Conservation (phyloP, 1,140 invertebrate genomes). For the Eubasilissa regina region DNA sequence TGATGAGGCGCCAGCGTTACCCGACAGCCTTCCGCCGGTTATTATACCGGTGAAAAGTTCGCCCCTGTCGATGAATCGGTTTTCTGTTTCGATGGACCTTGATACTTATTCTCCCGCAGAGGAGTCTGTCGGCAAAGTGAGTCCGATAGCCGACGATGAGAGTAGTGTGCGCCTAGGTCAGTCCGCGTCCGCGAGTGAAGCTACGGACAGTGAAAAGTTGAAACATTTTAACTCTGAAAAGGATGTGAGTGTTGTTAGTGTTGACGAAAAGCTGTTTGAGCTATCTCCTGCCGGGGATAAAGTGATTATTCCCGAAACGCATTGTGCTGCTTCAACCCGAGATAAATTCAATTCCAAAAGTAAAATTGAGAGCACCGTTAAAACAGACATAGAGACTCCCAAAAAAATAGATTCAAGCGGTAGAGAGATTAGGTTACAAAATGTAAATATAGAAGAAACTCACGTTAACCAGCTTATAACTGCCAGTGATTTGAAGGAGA, state of each 20-base stretch:
- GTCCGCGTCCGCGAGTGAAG: slow-evolving; percentile 29
- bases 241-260: slow-evolving; percentile 40
- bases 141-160: slow-evolving; percentile 29
- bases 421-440: slow-evolving; percentile 54
- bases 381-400: slow-evolving; percentile 51
- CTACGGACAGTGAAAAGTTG: slow-evolving; percentile 27
- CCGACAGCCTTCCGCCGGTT: slow-evolving; percentile 62
- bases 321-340: slow-evolving; percentile 59
- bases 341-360: slow-evolving; percentile 47
- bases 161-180: slow-evolving; percentile 30
- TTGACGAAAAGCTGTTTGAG: slow-evolving; percentile 22
- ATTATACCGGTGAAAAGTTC: not conserved
- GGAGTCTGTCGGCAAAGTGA: not conserved
- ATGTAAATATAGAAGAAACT: slow-evolving; percentile 54
- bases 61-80: not conserved
- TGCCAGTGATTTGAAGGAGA: slow-evolving; percentile 59
- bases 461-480: slow-evolving; percentile 57
- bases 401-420: slow-evolving; percentile 40
- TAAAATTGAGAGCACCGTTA: slow-evolving; percentile 52
- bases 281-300: slow-evolving; percentile 25
- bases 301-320: slow-evolving; percentile 57
- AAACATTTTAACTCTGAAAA: slow-evolving; percentile 24
- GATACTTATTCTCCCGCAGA: not conserved
- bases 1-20: slow-evolving; percentile 63
- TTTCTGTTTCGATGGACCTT: not conserved